Conservation (phyloP, 1,140 invertebrate genomes). For the Aphaenogaster ashmeadi region DNA sequence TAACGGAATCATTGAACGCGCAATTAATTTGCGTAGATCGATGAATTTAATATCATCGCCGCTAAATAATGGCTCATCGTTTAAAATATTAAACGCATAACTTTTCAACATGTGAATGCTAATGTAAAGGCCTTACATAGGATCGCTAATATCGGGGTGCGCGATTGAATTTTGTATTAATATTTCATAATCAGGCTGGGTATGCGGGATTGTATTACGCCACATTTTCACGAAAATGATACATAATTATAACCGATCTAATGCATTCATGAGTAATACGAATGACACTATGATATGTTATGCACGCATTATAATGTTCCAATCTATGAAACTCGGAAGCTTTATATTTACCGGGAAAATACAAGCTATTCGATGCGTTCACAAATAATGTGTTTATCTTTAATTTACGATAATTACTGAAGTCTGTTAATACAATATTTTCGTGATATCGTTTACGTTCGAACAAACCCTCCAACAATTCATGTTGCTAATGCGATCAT, state of each 20-base stretch:
- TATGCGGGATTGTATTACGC: neutral
- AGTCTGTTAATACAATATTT: conserved; percentile 24
- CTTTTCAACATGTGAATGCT: conserved; percentile 31
- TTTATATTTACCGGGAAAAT: conserved; percentile 43
- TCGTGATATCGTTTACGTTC: neutral
- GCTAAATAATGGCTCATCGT: conserved; percentile 51
- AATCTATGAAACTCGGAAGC: conserved; percentile 25
- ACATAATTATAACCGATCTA: conserved; percentile 46
- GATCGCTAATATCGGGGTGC: conserved; percentile 15
- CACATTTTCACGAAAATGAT: conserved; percentile 28
- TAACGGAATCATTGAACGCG: conserved; percentile 61
- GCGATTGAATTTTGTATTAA: conserved; percentile 50
- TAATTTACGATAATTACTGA: conserved; percentile 25
- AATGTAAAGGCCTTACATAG: conserved; percentile 23
- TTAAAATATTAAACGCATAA: conserved; percentile 51
- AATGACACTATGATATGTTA: neutral
- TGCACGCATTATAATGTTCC: conserved; percentile 21
- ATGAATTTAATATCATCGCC: conserved; percentile 58
- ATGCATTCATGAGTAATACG: conserved; percentile 23
- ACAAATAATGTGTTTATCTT: conserved; percentile 38
- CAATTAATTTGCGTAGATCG: conserved; percentile 60
- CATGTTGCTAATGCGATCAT: neutral
- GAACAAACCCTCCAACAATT: neutral
- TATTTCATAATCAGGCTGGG: conserved; percentile 14
- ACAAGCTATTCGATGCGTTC: neutral